Base-by-base conservation (phyloP, 37 sponge, comb jelly and placozoan species). In the Dysidea cf. avara region DNA sequence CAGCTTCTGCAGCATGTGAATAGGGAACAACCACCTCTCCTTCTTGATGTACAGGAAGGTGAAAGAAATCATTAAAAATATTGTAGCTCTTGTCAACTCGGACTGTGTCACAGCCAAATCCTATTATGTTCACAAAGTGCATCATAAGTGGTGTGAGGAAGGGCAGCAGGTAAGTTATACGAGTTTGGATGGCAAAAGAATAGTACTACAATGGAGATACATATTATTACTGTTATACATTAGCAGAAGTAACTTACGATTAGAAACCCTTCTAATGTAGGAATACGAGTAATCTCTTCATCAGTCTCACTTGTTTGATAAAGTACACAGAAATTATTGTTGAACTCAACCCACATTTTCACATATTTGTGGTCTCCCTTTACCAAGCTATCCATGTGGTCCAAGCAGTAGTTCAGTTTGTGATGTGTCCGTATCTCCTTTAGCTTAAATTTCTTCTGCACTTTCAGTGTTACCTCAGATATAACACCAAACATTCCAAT, bases 341-440 rank as follows among this genome's bases (percentile, higher is more conserved):
- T 47, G 40, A 83, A 75, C 70, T 83, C 83, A 30, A 75, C 76
- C 83, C 83, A 83, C 32, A 69, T 55, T 69, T 83, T 83, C n/a
- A 83, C 83, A 68, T 68, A 75, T 50, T 57, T 18, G 53, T 60
- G 38, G 50, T 31, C 37, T 14, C 36, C 66, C 2, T 69, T 29
- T 3, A 71, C 81, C 16, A 83, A 37, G 6, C 33, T 55, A 33
- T 74, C 61, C 32, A 83, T 17, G 40, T 83, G 13, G 24, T 74
- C 53, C 46, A 83, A 26, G 69, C 83, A 83, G 54, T 69, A 55
- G 7, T 66, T 61, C 24, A 83, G 69, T 0, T 52, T 74, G 26
- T 67, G 59, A 13, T n/a, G 60, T 37, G 76, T 83, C 20, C 83
- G 69, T 13, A 56, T 26, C 46, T 83, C 83, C 21, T 68, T 48